Evolutionary conservation across 2,113 vertebrate species (phyloP).

Genomic region (Muscicapa adusta): DNA sequence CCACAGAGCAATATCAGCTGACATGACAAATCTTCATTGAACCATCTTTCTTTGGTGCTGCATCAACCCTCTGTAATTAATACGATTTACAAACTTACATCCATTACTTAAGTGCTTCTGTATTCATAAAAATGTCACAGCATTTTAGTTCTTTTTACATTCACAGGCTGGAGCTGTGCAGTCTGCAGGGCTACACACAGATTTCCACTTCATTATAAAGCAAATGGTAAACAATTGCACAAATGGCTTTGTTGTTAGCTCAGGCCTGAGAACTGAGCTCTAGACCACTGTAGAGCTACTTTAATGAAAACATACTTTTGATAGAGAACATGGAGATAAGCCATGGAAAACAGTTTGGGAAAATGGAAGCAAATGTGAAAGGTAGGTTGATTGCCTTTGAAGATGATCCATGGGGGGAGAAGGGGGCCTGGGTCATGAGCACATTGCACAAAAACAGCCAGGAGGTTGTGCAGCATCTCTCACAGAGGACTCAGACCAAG

Average conservation of each 20-base stretch:
- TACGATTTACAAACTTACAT: not conserved
- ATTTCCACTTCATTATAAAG: not conserved
- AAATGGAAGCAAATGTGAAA: not conserved
- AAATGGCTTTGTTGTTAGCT: not conserved
- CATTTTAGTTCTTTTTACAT: not conserved
- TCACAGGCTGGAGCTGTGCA: not conserved
- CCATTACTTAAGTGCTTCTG: slow-evolving; percentile 4
- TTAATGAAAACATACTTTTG: not conserved
- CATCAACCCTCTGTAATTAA: not conserved
- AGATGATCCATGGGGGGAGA: not conserved
- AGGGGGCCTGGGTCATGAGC: not conserved
- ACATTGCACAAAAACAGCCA: not conserved
- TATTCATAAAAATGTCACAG: not conserved
- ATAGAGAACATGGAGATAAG: not conserved
- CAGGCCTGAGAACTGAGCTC: not conserved
- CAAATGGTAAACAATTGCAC: not conserved
- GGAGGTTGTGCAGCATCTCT: not conserved
- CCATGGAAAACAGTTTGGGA: not conserved
- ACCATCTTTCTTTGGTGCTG: not conserved
- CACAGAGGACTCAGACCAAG: not conserved
- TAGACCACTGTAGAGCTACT: not conserved
- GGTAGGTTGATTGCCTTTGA: not conserved
- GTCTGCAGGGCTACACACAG: not conserved
- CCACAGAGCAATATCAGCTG: not conserved
- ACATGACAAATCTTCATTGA: not conserved